Conservation (phyloP, 1,140 invertebrate species). For the Lepidurus arcticus region DNA sequence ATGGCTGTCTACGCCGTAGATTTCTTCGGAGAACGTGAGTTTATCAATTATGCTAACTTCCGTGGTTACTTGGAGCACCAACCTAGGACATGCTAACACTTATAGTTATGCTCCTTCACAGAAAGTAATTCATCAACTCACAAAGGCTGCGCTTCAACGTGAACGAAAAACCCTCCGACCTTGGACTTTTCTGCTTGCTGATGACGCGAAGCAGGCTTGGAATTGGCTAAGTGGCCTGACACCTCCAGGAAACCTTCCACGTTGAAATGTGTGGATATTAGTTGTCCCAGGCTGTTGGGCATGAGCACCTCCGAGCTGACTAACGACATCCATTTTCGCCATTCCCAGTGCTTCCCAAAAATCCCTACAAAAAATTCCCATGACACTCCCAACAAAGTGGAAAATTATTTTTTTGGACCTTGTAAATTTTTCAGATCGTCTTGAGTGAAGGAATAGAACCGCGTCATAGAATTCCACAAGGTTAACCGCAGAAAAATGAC, state of each 20-base stretch:
- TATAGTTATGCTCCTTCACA: background rate
- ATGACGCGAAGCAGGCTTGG: background rate
- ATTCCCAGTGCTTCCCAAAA: background rate
- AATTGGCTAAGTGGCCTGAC: background rate
- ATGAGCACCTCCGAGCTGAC: background rate
- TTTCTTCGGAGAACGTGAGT: background rate
- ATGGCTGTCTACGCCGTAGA: conserved; percentile 7
- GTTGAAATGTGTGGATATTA: background rate
- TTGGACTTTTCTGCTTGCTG: background rate
- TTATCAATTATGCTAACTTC: background rate
- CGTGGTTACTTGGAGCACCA: background rate
- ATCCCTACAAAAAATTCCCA: background rate
- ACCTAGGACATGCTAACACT: background rate
- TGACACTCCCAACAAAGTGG: background rate
- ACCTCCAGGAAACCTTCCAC: background rate
- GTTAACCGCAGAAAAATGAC: background rate
- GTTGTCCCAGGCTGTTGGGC: background rate
- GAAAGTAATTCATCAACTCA: background rate
- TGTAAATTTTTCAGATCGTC: background rate
- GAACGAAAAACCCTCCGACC: background rate
- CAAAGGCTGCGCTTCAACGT: background rate
- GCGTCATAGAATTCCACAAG: background rate
- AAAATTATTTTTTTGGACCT: background rate
- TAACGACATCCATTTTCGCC: background rate
- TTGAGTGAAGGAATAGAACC: background rate